Base-by-base conservation (phyloP, 2,113 vertebrate genomes). In the Merops nubicus region DNA sequence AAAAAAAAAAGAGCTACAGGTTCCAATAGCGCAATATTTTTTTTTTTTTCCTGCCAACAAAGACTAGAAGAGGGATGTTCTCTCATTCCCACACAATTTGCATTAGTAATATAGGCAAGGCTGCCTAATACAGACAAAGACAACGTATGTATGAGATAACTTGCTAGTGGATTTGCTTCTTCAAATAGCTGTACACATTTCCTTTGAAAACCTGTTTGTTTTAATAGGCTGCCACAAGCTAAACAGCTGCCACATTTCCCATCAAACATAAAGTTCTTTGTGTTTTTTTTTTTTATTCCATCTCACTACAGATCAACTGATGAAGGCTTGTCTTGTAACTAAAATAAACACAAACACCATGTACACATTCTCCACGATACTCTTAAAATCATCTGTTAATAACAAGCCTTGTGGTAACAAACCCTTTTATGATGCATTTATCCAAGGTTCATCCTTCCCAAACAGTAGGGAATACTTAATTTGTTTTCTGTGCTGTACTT, bases 401-500 rank as follows among this genome's bases (percentile, higher is more conserved):
- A 97, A 94, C 77, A 96, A 89, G 64, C 65, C 69, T 89, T 86
- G 56, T 88, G 80, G 92, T 97, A 96, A 97, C 96, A 96, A 92
- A 91, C 11, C 74, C 65, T 96, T 95, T 94, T 86, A 95, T 59
- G 75, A 89, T 81, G 94, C 91, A 93, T 96, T 97, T 97, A 91
- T 97, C 95, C 96, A 94, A 97, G 91, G 51, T 78, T 95, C 51
- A 60, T 85, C 76, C 80, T 92, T 93, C 69, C 28, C 34, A 86
- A 96, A 50, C 76, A 92, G 78, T 85, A 34, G 64, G 75, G 92
- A 93, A 92, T 80, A 89, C 74, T 96, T 96, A 96, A 96, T 98
- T 97, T 97, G 89, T 97, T 98, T 98, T 96, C 97, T 85, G 85
- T 94, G 96, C 74, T 11, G 20, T 97, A 98, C 98, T 99, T 98